These are phyloP conservation scores for Platynereis dumerilii DNA, from an alignment of 2,888 invertebrate genomes.

Conservation along the genomic window DNA sequence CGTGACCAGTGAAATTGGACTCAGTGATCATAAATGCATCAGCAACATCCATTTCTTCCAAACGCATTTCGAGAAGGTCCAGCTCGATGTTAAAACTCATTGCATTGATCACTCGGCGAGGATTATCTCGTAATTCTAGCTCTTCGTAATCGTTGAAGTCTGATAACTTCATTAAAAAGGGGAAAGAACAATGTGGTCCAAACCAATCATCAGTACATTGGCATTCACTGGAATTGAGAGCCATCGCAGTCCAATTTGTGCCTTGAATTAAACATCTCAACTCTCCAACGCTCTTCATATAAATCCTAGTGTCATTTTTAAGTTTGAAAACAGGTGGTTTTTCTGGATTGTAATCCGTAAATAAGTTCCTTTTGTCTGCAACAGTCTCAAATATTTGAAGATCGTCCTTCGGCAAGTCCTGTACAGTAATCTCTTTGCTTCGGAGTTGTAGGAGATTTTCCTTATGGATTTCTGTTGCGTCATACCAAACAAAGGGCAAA, in stretches of 20 bases:
- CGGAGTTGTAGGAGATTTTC: too few species aligned
- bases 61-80: neutral
- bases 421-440: too few species aligned
- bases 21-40: slow-evolving; percentile 2
- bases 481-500: too few species aligned
- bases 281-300: neutral
- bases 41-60: neutral
- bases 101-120: neutral
- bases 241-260: neutral
- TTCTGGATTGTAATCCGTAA: neutral
- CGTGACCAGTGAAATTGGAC: neutral
- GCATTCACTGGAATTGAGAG: neutral
- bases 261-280: slow-evolving; percentile 1
- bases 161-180: neutral
- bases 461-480: too few species aligned
- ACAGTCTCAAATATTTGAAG: too few species aligned
- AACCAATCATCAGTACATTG: slow-evolving; percentile 1
- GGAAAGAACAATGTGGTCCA: neutral
- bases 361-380: neutral
- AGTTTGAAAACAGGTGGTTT: neutral
- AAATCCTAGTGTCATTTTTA: slow-evolving; percentile 1
- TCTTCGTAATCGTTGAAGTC: neutral
- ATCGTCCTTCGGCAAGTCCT: too few species aligned
- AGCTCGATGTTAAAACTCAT: slow-evolving; percentile 5
- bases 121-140: neutral